Evolutionary conservation across 2,113 vertebrate species (phyloP), one percentile per base, ranked within the genome.

Genomic region (Micromys minutus): DNA sequence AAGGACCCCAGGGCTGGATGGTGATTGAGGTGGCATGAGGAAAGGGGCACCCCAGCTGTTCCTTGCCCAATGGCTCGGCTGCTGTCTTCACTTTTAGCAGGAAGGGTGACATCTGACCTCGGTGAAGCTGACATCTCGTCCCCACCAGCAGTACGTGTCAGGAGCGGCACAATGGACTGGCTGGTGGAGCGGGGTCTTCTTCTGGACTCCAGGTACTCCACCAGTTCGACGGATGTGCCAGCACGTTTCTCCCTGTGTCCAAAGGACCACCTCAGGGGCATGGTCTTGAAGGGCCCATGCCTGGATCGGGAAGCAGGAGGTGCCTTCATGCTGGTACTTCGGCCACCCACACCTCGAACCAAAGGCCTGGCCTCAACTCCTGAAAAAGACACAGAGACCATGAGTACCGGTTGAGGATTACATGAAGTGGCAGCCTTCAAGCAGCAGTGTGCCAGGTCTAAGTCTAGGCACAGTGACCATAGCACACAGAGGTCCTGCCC

Each of bases 181-280:
- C 98, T 99, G 26, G 99, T 99, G 95, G 99, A 99, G 45, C 98
- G 98, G 0, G 99, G 97, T 3, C 99, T 98, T 15, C 99, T 98
- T 31, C 99, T 99, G 0, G 99, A 99, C 94, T 99, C 99, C 83
- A 99, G 96, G 92, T 99, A 99, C 87, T 99, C 98, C 74, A 99
- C 99, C 95, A 99, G 97, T 96, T 99, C 99, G 0, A 98, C 98
- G 0, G 99, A 98, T 0, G 95, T 95, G 0, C 98, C 96, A 47
- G 98, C 98, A 8, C 95, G 96, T 45, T 98, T 98, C 45, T 98
- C 98, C 90, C 98, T 99, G 90, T 97, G 96, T 5, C 98, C 98
- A 4, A 99, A 98, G 50, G 99, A 99, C 99, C 99, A 99, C 10
- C 98, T 98, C 0, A 99, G 87, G 26, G 99, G 98, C 94, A 98